A percentile compares a stretch with the other conserved stretches of the same genome.
These are phyloP conservation scores for Cataglyphis cursor DNA, from an alignment of 2,888 invertebrate genomes.

Conservation along the genomic window DNA sequence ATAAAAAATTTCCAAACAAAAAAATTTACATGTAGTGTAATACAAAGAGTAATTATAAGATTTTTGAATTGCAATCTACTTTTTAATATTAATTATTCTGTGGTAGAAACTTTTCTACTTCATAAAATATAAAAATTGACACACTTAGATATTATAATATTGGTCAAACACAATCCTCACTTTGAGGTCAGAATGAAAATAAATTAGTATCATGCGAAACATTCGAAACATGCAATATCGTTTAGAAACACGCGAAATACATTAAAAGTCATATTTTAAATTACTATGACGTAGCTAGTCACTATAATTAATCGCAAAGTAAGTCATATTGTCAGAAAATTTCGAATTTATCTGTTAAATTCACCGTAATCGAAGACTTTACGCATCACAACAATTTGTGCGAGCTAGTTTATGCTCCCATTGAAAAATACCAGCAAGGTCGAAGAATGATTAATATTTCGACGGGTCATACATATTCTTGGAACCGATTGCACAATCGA, in stretches of 20 bases:
- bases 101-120: not conserved
- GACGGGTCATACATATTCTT: conserved; percentile 44
- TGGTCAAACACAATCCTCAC: not conserved
- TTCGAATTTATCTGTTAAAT: conserved; percentile 24
- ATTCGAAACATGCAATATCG: conserved; percentile 28
- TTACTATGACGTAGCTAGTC: not conserved
- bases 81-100: not conserved
- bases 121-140: not conserved
- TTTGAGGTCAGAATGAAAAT: conserved; percentile 31
- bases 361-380: conserved; percentile 3
- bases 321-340: not conserved
- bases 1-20: conserved; percentile 3
- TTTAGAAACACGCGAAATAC: conserved; percentile 25
- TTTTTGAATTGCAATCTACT: not conserved
- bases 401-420: conserved; percentile 17
- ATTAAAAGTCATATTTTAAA: conserved; percentile 29
- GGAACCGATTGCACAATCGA: conserved; percentile 63
- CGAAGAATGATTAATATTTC: conserved; percentile 39
- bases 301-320: conserved; percentile 23
- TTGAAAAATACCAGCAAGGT: conserved; percentile 42
- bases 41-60: not conserved
- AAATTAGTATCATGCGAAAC: conserved; percentile 28
- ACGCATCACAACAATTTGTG: conserved; percentile 6
- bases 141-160: not conserved
- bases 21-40: not conserved